A percentile compares a stretch with the other conserved stretches of the same genome.
Conservation (phyloP, 2,888 invertebrate species). For the Troides aeacus region DNA sequence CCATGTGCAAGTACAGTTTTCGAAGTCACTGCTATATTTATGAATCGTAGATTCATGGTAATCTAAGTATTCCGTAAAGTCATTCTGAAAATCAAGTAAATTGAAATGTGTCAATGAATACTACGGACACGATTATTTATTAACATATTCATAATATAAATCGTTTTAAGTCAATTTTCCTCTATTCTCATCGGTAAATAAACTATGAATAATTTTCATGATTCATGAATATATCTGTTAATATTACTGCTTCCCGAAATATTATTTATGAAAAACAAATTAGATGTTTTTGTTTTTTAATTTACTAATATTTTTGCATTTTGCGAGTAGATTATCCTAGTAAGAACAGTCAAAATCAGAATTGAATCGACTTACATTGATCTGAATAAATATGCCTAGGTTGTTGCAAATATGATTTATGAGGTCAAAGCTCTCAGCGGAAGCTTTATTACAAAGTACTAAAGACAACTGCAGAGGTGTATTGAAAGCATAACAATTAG, state of each 20-base stretch:
- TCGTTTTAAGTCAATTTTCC: no score
- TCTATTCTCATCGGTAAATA: conserved; percentile 78
- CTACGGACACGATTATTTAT: no score
- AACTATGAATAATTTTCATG: conserved; percentile 90
- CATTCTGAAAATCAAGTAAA: conserved; percentile 78
- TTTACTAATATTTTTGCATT: neutral
- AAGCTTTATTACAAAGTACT: conserved; percentile 85
- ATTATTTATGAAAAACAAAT: neutral
- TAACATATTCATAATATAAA: no score
- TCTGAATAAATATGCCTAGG: conserved; percentile 95
- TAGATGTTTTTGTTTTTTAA: neutral
- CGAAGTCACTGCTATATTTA: conserved; percentile 92
- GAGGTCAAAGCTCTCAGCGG: conserved; percentile 84
- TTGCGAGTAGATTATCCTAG: neutral
- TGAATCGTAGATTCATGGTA: conserved; percentile 86
- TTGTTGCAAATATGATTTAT: conserved; percentile 88
- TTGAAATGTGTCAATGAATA: no score
- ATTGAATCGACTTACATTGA: conserved; percentile 80
- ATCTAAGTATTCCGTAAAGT: conserved; percentile 92
- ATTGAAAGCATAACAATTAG: conserved; percentile 12
- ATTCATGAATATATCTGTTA: conserved; percentile 8
- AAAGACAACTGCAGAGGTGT: conserved; percentile 80
- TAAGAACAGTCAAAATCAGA: neutral
- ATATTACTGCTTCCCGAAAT: neutral
- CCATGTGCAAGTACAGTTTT: no score